These are phyloP conservation scores for Tachysurus vachellii DNA, from an alignment of 2,113 vertebrate genomes.

Conservation along the genomic window DNA sequence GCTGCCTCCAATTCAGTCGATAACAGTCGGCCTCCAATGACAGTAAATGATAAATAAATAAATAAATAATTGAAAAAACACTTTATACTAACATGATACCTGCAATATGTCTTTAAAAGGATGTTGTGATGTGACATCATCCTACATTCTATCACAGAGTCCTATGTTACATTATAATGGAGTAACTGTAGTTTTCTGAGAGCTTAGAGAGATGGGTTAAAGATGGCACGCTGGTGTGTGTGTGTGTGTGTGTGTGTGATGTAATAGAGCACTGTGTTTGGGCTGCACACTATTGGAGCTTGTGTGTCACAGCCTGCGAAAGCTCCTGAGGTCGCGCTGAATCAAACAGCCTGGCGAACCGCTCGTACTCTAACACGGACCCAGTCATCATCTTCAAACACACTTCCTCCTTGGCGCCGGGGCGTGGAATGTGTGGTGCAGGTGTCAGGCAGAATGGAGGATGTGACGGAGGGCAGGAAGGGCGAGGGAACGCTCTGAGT, in stretches of 20 bases:
- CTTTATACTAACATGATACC: background rate
- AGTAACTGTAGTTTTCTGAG: background rate
- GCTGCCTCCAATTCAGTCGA: background rate
- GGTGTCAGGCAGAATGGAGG: constrained; percentile 58
- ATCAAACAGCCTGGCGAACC: constrained; percentile 71
- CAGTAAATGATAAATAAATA: too few relatives aligned
- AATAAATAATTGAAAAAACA: too few relatives aligned
- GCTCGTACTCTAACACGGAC: constrained; percentile 61
- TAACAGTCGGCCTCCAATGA: too few relatives aligned
- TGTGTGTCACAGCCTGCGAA: constrained; percentile 70
- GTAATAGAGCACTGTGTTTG: constrained; percentile 69
- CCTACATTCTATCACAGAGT: background rate
- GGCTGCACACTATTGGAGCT: constrained; percentile 65
- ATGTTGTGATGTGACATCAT: background rate
- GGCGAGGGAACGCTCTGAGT: constrained; percentile 45
- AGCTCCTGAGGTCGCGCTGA: constrained; percentile 63
- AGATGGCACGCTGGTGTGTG: background rate
- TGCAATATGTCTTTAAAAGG: background rate
- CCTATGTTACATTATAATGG: background rate
- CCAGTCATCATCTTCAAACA: constrained; percentile 65
- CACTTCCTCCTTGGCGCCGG: constrained; percentile 69
- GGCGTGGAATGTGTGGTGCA: constrained; percentile 65
- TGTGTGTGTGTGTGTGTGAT: constrained; percentile 42
- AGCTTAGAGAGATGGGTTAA: too few relatives aligned
- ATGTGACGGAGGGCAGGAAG: constrained; percentile 34